Evolutionary conservation across 2,113 vertebrate species (phyloP), one percentile per base, ranked within the genome.

Genomic region (Manacus vitellinus): DNA sequence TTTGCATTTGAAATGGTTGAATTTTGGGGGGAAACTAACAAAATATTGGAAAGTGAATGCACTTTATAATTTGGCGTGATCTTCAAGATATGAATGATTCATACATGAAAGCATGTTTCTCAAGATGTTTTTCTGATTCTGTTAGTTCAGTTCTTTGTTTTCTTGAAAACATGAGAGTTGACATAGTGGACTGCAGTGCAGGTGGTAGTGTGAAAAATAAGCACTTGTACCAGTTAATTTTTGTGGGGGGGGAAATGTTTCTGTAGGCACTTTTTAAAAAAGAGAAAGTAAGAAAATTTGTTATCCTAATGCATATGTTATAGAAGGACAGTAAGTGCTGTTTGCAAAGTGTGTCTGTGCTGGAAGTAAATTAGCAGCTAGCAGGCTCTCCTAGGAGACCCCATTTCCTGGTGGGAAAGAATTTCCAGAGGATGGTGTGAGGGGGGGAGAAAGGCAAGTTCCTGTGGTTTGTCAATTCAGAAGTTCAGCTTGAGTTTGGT

Each of bases 281-380:
- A 73, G 41, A 62, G 5, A 47, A 73, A 46, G 21, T 37, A 46
- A 37, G 19, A 46, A 52, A 74, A 54, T 14, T 66, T 10, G 52
- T 79, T 8, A 12, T 52, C 28, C 6, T n/a, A 41, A 22, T 35
- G 18, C 3, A 27, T 3, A 0, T 83, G 2, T 9, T 59, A 2
- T 12, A 33, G 58, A 43, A 41, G 14, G 23, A 49, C 31, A 62
- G 31, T 8, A 27, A 39, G 25, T 39, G 10, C 20, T 46, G 30
- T 79, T 94, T 47, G 35, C 14, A 14, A 21, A 59, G 16, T 5
- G 1, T 8, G 14, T 39, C 14, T 63, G 3, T 46, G 11, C 25
- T 59, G 31, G 17, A 62, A 37, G 28, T 10, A 49, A 13, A 74
- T 2, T 24, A 58, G 9, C n/a, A 61, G 7, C 37, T 62, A 31